Percentiles rank a stretch among this genome's conserved stretches.
These are phyloP conservation scores for Merodon equestris DNA, from an alignment of 2,888 invertebrate genomes.

Conservation along the genomic window DNA sequence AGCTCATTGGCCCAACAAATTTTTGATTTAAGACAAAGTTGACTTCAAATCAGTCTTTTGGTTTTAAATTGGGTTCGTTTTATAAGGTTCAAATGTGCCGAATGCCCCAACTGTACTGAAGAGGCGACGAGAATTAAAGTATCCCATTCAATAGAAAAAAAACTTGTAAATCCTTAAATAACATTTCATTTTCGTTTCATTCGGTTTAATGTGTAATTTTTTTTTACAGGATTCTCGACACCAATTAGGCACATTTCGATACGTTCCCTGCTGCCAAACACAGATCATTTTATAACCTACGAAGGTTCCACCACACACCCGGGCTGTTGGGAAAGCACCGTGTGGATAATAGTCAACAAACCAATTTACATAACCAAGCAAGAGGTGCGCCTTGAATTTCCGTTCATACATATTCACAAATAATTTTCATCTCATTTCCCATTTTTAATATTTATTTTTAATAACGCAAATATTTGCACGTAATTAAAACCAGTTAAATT, in stretches of 20 bases:
- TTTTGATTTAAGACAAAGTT: too few species aligned
- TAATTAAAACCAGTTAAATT: conserved; percentile 39
- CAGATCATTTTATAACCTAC: conserved; percentile 97
- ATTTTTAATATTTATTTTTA: not conserved
- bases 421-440: not conserved
- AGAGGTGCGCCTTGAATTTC: conserved; percentile 83
- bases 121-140: not conserved
- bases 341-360: conserved; percentile 98
- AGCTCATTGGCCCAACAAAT: too few species aligned
- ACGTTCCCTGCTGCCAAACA: conserved; percentile 92
- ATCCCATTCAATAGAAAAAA: too few species aligned
- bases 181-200: too few species aligned
- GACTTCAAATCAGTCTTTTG: too few species aligned
- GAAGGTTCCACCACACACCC: conserved; percentile 99
- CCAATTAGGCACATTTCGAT: conserved; percentile 92
- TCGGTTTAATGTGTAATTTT: too few species aligned
- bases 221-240: conserved; percentile 86
- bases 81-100: too few species aligned
- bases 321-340: conserved; percentile 99
- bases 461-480: not conserved
- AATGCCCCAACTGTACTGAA: too few species aligned
- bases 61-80: too few species aligned
- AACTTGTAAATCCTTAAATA: too few species aligned
- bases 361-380: conserved; percentile 97
- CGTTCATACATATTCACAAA: not conserved